Evolutionary conservation across 2,113 vertebrate species (phyloP), one percentile per base, ranked within the genome.

Genomic region (Urocolius indicus): DNA sequence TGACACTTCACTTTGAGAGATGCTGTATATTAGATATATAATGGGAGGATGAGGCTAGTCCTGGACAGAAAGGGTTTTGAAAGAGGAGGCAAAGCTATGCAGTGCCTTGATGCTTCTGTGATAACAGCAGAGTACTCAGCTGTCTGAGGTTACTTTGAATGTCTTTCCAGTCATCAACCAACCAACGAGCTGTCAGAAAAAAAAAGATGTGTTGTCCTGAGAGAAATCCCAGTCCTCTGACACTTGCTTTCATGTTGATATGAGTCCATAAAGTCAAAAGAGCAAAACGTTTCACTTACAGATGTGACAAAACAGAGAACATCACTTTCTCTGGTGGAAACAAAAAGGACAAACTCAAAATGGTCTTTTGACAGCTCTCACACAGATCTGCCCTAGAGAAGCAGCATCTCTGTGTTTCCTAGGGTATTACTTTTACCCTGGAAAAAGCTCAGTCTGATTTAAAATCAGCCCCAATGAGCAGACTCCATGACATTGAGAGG

Each of bases 161-260:
- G 4, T 48, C 61, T 52, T 91, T 58, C 61, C 69, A 75, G 91
- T 36, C 58, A 72, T 16, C 66, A 93, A 83, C 43, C 58, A 90
- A 74, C 87, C 89, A 89, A 92, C 89, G 58, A 76, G 59, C 87
- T 96, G 91, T 89, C 93, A 90, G 87, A 59, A 82, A 79, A 77
- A n/a, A 81, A 90, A 92, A 82, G 21, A 51, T 4, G 9, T 0
- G 61, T 30, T 34, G 68, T 86, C 72, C 93, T 78, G 54, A 87
- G 75, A 94, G 89, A 91, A 91, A 96, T 59, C 55, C 82, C 93
- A 94, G 84, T 54, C 59, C 75, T 69, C 55, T 77, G 71, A 83
- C 87, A 83, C 78, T 94, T 83, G 67, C 71, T 95, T 91, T 95
- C 79, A 91, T 76, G 78, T 36, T 83, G 93, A 88, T 85, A 93